Conservation (phyloP, 2,888 invertebrate species). For the Agrypnus murinus region DNA sequence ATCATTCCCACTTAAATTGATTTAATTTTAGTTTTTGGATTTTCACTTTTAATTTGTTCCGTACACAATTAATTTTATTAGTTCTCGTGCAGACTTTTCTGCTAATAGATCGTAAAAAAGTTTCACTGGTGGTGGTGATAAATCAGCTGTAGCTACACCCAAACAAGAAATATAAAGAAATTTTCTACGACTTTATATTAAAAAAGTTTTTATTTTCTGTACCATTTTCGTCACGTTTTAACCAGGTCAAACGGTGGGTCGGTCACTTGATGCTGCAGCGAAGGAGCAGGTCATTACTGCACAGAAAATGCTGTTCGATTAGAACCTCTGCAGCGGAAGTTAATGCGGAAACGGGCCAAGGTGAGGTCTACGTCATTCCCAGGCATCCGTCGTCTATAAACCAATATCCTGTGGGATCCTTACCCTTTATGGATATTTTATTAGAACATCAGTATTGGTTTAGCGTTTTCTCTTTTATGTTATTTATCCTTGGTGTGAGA, state of each 20-base stretch:
- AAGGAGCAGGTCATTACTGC: conserved; percentile 4
- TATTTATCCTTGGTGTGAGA: too few relatives aligned
- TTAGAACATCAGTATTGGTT: background rate
- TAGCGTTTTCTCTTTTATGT: background rate
- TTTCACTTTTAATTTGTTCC: background rate
- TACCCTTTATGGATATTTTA: background rate
- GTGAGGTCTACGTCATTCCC: conserved; percentile 4
- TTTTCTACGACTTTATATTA: too few relatives aligned
- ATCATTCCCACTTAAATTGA: conserved; percentile 13
- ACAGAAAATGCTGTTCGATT: too few relatives aligned
- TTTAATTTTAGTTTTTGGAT: background rate
- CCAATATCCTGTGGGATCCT: conserved; percentile 11
- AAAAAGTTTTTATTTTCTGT: too few relatives aligned
- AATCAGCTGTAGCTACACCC: background rate
- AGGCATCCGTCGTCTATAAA: conserved; percentile 4
- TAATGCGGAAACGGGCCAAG: conserved; percentile 27
- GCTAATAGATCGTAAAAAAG: conserved; percentile 13
- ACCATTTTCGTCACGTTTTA: conserved; percentile 6
- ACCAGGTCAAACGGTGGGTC: conserved; percentile 12
- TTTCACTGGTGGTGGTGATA: conserved; percentile 11
- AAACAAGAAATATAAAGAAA: too few relatives aligned
- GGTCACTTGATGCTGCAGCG: too few relatives aligned
- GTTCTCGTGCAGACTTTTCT: background rate
- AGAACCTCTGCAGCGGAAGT: conserved; percentile 17
- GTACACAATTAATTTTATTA: conserved; percentile 25